Evolutionary conservation across 2,797 vertebrate species (phyloP).

Genomic region (Pyrrhura leucotis): DNA sequence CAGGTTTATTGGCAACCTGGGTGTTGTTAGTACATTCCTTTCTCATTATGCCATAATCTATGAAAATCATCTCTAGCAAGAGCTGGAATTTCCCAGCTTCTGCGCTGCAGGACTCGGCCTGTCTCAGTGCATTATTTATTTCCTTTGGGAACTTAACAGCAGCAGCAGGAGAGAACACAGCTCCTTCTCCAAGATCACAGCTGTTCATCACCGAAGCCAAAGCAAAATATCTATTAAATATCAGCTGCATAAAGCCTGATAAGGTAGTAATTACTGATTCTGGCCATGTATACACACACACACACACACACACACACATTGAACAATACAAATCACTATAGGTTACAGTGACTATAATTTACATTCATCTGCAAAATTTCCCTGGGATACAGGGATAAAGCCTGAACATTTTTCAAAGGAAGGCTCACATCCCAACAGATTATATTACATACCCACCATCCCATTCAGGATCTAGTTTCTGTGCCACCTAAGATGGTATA

Average conservation of each 20-base stretch:
- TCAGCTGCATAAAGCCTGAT: background rate
- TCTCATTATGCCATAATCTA: background rate
- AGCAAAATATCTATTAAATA: background rate
- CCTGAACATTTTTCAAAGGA: background rate
- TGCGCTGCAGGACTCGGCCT: background rate
- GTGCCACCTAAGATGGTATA: background rate
- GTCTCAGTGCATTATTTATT: background rate
- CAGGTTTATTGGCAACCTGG: background rate
- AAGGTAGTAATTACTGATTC: background rate
- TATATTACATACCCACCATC: background rate
- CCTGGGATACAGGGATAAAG: background rate
- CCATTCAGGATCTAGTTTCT: background rate
- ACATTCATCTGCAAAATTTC: background rate
- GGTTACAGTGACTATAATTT: background rate
- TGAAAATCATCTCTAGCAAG: background rate
- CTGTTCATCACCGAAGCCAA: background rate
- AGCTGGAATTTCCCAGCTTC: background rate
- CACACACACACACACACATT: background rate
- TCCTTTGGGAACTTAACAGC: slow-evolving; percentile 4
- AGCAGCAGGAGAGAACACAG: background rate
- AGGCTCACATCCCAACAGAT: background rate
- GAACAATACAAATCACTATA: background rate
- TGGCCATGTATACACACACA: background rate
- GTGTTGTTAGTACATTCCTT: slow-evolving; percentile 6
- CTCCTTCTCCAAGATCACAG: background rate